These are phyloP conservation scores for Scaeva pyrastri DNA, from an alignment of 2,888 invertebrate species.

Conservation along the genomic window DNA sequence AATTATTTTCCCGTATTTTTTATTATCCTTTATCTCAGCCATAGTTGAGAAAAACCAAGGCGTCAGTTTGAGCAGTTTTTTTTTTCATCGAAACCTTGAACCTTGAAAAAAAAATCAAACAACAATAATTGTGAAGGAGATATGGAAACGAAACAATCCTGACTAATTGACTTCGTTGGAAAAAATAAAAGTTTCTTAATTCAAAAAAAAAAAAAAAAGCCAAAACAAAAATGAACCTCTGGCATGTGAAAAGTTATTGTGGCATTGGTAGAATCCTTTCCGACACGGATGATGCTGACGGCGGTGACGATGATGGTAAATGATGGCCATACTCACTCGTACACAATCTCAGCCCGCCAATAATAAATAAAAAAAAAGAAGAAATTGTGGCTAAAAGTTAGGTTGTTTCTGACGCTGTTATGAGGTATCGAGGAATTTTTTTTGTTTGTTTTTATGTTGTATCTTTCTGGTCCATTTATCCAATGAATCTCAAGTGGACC, in stretches of 20 bases:
- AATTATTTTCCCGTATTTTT: constrained; percentile 15
- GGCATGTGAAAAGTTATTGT: background rate
- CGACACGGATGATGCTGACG: background rate
- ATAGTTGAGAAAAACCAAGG: background rate
- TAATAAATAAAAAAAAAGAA: background rate
- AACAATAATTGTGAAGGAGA: background rate
- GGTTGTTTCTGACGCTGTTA: background rate
- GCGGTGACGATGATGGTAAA: too few species aligned
- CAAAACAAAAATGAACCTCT: background rate
- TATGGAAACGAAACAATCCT: constrained; percentile 49
- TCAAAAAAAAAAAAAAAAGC: background rate
- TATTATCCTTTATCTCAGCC: background rate
- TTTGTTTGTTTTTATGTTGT: background rate
- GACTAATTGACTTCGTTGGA: constrained; percentile 64
- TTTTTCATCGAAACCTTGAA: constrained; percentile 8
- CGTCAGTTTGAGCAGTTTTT: background rate
- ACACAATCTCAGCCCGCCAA: background rate
- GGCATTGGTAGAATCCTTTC: background rate
- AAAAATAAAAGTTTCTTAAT: constrained; percentile 47
- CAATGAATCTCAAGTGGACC: constrained; percentile 74
- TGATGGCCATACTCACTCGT: background rate
- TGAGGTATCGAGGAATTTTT: background rate
- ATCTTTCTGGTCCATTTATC: constrained; percentile 43
- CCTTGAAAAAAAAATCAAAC: background rate
- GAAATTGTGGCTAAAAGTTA: constrained; percentile 26